Evolutionary conservation across 2,113 vertebrate species (phyloP).

Genomic region (Arenaria interpres): DNA sequence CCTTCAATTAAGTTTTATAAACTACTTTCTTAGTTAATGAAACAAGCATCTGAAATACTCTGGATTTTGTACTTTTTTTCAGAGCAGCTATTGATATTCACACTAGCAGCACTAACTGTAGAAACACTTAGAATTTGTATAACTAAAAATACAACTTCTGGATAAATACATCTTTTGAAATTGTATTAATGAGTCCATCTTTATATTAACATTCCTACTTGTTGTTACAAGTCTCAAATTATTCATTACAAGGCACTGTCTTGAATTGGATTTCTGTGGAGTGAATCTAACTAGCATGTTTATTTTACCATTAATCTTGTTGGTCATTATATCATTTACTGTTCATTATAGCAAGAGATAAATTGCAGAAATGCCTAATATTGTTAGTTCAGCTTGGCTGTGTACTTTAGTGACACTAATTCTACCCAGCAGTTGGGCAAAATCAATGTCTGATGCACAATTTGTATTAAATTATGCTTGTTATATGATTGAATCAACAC

Average conservation of each 20-base stretch:
- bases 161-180: neutral
- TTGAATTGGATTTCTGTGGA: constrained; percentile 46
- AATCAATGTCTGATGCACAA: constrained; percentile 75
- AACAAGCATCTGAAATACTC: neutral
- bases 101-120: neutral
- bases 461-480: constrained; percentile 80
- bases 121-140: neutral
- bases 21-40: neutral
- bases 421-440: constrained; percentile 72
- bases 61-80: neutral
- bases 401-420: constrained; percentile 75
- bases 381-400: constrained; percentile 77
- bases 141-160: neutral
- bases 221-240: constrained; percentile 23
- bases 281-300: constrained; percentile 68
- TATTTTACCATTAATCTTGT: constrained; percentile 77
- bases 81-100: neutral
- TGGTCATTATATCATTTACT: constrained; percentile 76
- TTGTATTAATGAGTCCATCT: neutral
- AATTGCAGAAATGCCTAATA: constrained; percentile 76
- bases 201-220: neutral
- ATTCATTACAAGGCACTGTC: constrained; percentile 44
- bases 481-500: constrained; percentile 75
- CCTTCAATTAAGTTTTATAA: neutral
- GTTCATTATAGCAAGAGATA: constrained; percentile 75